Evolutionary conservation across 2,113 vertebrate genomes (phyloP).

Genomic region (Pluvialis apricaria): DNA sequence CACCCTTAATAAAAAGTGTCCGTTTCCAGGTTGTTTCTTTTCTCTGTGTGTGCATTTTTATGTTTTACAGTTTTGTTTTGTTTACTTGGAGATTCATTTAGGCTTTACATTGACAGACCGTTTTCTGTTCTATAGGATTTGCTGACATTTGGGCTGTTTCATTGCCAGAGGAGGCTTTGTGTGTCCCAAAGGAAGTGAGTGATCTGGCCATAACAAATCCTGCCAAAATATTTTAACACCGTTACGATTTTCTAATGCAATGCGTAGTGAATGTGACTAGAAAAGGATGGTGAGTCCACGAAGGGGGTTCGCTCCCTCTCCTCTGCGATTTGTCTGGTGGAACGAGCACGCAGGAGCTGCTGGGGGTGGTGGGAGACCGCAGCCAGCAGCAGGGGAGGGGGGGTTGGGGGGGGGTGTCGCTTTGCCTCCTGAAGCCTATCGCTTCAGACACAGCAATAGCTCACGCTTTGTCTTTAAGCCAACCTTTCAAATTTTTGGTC

Average conservation of each 20-base stretch:
- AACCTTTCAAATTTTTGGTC: not conserved
- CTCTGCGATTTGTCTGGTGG: conserved; percentile 8
- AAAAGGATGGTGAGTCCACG: conserved; percentile 52
- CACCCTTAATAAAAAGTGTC: not conserved
- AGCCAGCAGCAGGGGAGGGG: not conserved
- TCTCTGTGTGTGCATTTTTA: not conserved
- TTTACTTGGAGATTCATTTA: conserved; percentile 17
- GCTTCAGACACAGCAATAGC: not conserved
- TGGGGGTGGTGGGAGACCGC: not conserved
- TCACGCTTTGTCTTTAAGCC: not conserved
- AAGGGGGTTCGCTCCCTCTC: conserved; percentile 43
- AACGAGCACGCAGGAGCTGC: not conserved
- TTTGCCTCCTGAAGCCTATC: not conserved
- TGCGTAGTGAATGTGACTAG: conserved; percentile 64
- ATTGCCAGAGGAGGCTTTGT: conserved; percentile 52
- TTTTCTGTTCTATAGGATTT: conserved; percentile 31
- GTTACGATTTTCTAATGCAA: conserved; percentile 65
- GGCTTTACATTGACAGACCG: conserved; percentile 5
- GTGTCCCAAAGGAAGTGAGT: conserved; percentile 67
- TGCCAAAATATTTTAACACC: conserved; percentile 67
- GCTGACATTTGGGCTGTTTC: conserved; percentile 37
- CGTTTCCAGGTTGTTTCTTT: not conserved
- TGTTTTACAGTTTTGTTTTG: conserved; percentile 1
- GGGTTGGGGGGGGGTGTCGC: not conserved
- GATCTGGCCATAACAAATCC: conserved; percentile 67